phyloP scores from a whole-genome alignment of 2,113 vertebrate genomes.

The Heterocephalus glaber region DNA sequence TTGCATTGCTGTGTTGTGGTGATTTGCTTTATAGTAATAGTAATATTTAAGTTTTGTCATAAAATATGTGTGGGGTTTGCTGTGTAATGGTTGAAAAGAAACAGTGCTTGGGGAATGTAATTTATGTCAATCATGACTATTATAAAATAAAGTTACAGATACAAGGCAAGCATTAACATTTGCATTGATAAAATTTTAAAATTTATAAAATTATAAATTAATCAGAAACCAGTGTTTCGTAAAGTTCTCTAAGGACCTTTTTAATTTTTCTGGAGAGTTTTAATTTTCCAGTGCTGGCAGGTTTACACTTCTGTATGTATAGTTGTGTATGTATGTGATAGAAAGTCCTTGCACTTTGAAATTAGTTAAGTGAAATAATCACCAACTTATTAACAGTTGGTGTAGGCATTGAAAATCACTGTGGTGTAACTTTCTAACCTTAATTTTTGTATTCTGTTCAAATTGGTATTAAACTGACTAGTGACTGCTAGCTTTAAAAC shows the following conservation, averaged over 20 bases:
- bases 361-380: slow-evolving; percentile 1
- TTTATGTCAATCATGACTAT: slow-evolving; percentile 4
- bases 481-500: slow-evolving; percentile 22
- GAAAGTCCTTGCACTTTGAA: neutral
- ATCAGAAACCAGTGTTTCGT: neutral
- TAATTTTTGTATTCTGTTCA: neutral
- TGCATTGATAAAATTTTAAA: neutral
- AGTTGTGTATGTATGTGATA: neutral
- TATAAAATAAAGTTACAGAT: slow-evolving; percentile 5
- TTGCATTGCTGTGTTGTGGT: slow-evolving; percentile 80
- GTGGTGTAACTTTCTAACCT: neutral
- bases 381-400: neutral
- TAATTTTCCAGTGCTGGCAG: neutral
- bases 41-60: slow-evolving; percentile 55
- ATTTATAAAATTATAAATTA: slow-evolving; percentile 53
- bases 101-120: neutral
- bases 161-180: neutral
- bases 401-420: neutral
- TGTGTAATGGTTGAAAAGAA: slow-evolving; percentile 52
- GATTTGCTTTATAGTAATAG: slow-evolving; percentile 70
- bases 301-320: neutral
- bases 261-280: neutral
- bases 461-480: neutral
- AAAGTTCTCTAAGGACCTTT: slow-evolving; percentile 19
- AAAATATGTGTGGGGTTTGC: slow-evolving; percentile 61